phyloP scores from a whole-genome alignment of 2,113 vertebrate species.

The Colius striatus region DNA sequence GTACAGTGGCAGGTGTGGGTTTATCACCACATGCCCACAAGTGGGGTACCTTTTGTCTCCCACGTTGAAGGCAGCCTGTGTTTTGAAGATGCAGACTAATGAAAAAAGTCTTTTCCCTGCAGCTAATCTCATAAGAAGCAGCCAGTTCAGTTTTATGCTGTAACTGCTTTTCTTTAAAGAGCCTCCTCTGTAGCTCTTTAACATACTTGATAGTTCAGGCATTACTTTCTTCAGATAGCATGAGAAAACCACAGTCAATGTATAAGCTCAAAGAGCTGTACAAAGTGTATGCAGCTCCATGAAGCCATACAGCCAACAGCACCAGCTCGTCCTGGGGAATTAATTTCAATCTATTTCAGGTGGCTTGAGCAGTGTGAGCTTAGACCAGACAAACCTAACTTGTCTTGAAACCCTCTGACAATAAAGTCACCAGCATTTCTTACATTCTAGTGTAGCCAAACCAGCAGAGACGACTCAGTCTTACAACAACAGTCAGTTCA shows the following conservation, averaged over 20 bases:
- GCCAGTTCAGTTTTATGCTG: not conserved
- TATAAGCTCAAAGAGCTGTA: not conserved
- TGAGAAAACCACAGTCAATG: not conserved
- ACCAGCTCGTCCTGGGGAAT: not conserved
- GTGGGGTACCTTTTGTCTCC: not conserved
- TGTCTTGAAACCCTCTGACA: not conserved
- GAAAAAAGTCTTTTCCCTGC: not conserved
- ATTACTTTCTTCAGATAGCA: not conserved
- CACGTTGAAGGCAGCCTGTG: not conserved
- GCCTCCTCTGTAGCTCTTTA: slow-evolving; percentile 14
- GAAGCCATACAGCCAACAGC: not conserved
- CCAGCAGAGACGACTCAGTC: not conserved
- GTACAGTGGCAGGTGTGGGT: not conserved
- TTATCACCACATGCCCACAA: not conserved
- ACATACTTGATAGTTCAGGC: not conserved
- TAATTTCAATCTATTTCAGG: not conserved
- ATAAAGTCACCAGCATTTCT: not conserved
- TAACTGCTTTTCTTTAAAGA: slow-evolving; percentile 14
- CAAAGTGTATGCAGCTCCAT: not conserved
- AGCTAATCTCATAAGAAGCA: slow-evolving; percentile 10
- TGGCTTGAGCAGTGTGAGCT: not conserved
- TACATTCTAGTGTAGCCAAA: not conserved
- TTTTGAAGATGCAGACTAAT: not conserved
- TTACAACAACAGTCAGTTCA: not conserved
- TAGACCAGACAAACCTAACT: not conserved